Conservation (phyloP, 1,140 invertebrate species). For the Drosophila yakuba region DNA sequence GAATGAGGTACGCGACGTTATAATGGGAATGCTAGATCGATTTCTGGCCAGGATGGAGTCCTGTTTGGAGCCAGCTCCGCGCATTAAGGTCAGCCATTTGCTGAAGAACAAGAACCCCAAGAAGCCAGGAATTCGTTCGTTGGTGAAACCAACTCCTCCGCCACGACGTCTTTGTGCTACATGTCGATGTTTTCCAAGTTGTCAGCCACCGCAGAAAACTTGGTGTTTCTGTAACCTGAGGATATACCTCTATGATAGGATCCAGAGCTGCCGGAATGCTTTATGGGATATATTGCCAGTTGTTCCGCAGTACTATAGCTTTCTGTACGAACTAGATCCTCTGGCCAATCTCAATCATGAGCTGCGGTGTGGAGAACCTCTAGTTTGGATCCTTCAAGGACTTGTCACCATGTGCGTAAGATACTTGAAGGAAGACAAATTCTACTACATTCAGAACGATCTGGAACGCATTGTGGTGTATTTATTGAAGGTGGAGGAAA, state of each 20-base stretch:
- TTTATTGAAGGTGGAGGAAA: constrained; percentile 16
- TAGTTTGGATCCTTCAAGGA: constrained; percentile 39
- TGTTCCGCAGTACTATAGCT: not conserved
- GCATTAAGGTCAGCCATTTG: constrained; percentile 1
- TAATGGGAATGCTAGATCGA: constrained; percentile 3
- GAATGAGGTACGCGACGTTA: constrained; percentile 9
- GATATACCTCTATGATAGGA: not conserved
- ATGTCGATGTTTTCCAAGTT: not conserved
- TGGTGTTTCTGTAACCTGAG: not conserved
- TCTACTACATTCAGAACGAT: constrained; percentile 5
- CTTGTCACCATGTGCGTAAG: constrained; percentile 42
- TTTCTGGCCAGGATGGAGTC: constrained; percentile 12
- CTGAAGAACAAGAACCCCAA: not conserved
- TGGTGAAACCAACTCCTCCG: not conserved
- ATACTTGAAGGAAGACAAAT: constrained; percentile 21
- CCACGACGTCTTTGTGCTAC: not conserved
- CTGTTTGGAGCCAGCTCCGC: not conserved
- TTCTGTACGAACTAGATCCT: not conserved
- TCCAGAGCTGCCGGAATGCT: too few species aligned
- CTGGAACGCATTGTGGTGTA: not conserved
- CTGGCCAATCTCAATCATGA: constrained; percentile 19
- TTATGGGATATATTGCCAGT: not conserved
- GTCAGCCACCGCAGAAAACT: not conserved
- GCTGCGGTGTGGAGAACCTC: constrained; percentile 7
- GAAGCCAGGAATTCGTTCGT: not conserved